Percentiles rank a stretch among this genome's conserved stretches.
These are phyloP conservation scores for Drosophila orosa DNA, from an alignment of 1,140 invertebrate species.

Conservation along the genomic window DNA sequence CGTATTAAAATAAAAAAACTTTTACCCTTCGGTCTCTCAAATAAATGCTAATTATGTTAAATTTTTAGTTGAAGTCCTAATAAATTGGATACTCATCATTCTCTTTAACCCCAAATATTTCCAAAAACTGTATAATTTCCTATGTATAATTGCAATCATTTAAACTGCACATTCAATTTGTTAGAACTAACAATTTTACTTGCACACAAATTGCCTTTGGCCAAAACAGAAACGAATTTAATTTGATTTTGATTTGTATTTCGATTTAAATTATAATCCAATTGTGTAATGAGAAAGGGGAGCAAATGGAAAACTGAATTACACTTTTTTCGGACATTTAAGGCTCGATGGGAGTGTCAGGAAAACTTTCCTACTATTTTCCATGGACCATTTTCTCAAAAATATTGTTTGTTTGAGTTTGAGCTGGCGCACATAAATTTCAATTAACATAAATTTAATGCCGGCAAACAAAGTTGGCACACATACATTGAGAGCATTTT, in stretches of 20 bases:
- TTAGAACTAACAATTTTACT: slow-evolving; percentile 2
- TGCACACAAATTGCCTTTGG: slow-evolving; percentile 12
- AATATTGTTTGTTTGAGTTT: slow-evolving; percentile 32
- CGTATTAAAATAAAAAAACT: no score
- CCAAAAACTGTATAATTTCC: neutral
- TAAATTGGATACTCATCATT: neutral
- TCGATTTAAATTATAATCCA: slow-evolving; percentile 16
- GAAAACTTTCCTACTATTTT: slow-evolving; percentile 29
- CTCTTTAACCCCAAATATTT: neutral
- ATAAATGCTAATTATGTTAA: neutral
- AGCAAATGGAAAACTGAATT: neutral
- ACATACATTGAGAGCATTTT: slow-evolving; percentile 48
- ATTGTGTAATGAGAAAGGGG: slow-evolving; percentile 4
- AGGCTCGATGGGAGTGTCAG: slow-evolving; percentile 7
- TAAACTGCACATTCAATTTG: neutral
- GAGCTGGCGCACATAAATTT: slow-evolving; percentile 68
- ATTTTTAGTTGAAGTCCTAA: neutral
- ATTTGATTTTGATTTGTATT: slow-evolving; percentile 35
- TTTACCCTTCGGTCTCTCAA: neutral
- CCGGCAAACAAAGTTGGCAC: slow-evolving; percentile 56
- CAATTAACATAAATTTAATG: slow-evolving; percentile 81
- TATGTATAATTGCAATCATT: neutral
- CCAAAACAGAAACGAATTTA: slow-evolving; percentile 14
- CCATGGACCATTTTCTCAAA: slow-evolving; percentile 16
- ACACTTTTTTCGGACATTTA: slow-evolving; percentile 10